Conservation (phyloP, 2,797 vertebrate genomes). For the Mastacembelus armatus region DNA sequence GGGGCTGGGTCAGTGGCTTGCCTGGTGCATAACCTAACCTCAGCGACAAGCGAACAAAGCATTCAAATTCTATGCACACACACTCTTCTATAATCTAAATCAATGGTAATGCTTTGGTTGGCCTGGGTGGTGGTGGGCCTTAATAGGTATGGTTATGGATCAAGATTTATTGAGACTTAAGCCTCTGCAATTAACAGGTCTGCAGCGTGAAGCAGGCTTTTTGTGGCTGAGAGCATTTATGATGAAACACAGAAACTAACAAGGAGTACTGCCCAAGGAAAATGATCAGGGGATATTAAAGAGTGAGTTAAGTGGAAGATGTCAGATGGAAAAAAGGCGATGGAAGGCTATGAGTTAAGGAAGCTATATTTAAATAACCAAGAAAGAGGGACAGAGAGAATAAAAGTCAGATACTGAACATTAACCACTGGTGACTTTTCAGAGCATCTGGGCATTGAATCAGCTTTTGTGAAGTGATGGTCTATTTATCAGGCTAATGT, state of each 20-base stretch:
- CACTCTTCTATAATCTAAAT: conserved; percentile 19
- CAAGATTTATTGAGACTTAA: conserved; percentile 53
- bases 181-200: conserved; percentile 55
- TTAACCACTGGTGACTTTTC: conserved; percentile 39
- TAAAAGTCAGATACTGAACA: conserved; percentile 26
- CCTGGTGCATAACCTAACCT: not conserved
- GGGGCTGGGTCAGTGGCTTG: not conserved
- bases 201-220: conserved; percentile 54
- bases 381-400: not conserved
- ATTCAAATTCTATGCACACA: not conserved
- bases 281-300: conserved; percentile 37
- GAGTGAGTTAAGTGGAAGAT: conserved; percentile 39
- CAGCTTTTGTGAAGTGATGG: conserved; percentile 48
- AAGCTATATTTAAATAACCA: conserved; percentile 44
- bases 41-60: not conserved
- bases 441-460: conserved; percentile 65
- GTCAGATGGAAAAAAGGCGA: conserved; percentile 32
- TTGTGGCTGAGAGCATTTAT: conserved; percentile 53
- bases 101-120: conserved; percentile 5
- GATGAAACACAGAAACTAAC: conserved; percentile 47
- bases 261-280: conserved; percentile 41
- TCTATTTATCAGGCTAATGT: conserved; percentile 67
- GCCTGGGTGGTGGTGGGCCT: not conserved
- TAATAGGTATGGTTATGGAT: conserved; percentile 49
- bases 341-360: conserved; percentile 9